Conservation (phyloP, 2,888 invertebrate species). For the Caenorhabditis doughertyi region DNA sequence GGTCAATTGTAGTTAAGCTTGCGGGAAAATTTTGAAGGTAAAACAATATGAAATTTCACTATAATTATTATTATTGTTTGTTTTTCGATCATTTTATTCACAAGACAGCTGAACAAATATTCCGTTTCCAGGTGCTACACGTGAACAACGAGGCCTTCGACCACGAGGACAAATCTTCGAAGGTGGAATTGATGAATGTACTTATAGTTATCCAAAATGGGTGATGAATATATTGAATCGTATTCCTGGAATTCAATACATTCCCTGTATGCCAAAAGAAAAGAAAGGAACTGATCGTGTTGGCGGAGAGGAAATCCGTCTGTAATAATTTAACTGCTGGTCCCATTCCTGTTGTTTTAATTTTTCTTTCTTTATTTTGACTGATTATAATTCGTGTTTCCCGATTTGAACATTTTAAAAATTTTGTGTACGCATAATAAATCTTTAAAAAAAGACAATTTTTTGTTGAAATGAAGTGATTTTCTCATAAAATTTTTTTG, state of each 20-base stretch:
- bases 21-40: background rate
- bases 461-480: constrained; percentile 21
- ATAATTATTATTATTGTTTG: background rate
- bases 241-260: constrained; percentile 69
- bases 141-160: constrained; percentile 79
- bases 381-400: background rate
- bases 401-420: constrained; percentile 38
- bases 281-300: constrained; percentile 67
- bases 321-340: constrained; percentile 15
- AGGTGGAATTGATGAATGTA: constrained; percentile 67
- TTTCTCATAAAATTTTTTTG: constrained; percentile 23
- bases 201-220: constrained; percentile 75
- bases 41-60: background rate
- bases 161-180: constrained; percentile 76
- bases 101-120: constrained; percentile 20
- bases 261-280: constrained; percentile 78
- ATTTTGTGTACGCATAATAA: constrained; percentile 33
- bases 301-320: constrained; percentile 59
- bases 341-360: background rate
- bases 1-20: background rate
- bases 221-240: constrained; percentile 73
- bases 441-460: background rate
- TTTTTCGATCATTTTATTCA: background rate
- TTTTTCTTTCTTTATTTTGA: background rate
- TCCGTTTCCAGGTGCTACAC: constrained; percentile 74